Percentiles rank a stretch among this genome's conserved stretches.
phyloP scores from a whole-genome alignment of 64 coral and sea anemone genomes.

The Acropora tenuis region DNA sequence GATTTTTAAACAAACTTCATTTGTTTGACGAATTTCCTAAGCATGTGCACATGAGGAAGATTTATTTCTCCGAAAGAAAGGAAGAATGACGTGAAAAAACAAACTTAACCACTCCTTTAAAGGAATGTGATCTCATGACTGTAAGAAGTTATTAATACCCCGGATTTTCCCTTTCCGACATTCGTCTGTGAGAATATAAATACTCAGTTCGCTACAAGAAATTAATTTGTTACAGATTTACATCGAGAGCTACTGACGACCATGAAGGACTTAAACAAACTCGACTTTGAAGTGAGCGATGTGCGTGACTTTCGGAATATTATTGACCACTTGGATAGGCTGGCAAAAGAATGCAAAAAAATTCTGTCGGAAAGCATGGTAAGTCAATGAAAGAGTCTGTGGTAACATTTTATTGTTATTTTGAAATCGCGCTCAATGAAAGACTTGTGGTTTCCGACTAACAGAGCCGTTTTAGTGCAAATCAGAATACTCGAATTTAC shows the following conservation, averaged over 20 bases:
- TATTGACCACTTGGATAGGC: neutral
- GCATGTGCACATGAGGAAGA: too few species aligned
- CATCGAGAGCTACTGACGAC: neutral
- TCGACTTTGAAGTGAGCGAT: neutral
- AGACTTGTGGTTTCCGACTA: too few species aligned
- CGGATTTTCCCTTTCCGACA: neutral
- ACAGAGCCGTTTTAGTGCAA: too few species aligned
- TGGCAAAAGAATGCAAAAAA: neutral
- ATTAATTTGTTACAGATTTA: neutral
- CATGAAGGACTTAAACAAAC: constrained; percentile 6
- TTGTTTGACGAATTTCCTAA: too few species aligned
- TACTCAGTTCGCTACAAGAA: neutral
- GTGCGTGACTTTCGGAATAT: neutral
- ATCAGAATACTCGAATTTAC: too few species aligned
- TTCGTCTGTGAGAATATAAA: neutral
- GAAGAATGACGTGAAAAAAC: too few species aligned
- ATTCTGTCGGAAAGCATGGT: neutral
- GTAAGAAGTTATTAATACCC: too few species aligned
- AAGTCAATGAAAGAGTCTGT: neutral
- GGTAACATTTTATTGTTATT: neutral
- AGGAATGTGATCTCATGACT: too few species aligned
- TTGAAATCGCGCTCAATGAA: neutral
- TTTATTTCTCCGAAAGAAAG: too few species aligned
- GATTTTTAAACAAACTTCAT: too few species aligned
- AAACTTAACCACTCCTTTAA: too few species aligned